These are phyloP conservation scores for Solenopsis fugax DNA, from an alignment of 1,140 invertebrate genomes.

Conservation along the genomic window DNA sequence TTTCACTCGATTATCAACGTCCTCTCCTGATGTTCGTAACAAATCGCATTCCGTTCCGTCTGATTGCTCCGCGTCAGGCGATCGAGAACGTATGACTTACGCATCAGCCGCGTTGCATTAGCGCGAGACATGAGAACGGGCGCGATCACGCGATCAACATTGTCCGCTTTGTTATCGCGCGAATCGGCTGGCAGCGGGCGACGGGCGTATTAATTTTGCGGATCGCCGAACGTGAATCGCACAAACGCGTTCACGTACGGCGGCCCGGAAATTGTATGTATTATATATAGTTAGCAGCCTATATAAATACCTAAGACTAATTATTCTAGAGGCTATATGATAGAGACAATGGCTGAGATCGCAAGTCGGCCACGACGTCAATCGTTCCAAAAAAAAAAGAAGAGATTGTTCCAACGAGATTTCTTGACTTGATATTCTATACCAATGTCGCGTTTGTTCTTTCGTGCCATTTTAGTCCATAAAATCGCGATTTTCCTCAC, in stretches of 20 bases:
- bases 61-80: constrained; percentile 31
- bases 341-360: constrained; percentile 56
- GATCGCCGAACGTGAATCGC: constrained; percentile 54
- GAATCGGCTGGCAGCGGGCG: constrained; percentile 66
- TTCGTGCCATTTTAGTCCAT: not conserved
- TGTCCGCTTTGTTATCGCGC: constrained; percentile 45
- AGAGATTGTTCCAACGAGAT: not conserved
- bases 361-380: constrained; percentile 49
- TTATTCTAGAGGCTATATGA: constrained; percentile 74
- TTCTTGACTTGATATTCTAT: not conserved
- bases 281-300: constrained; percentile 58
- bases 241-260: constrained; percentile 24
- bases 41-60: constrained; percentile 43
- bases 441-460: not conserved
- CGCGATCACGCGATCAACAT: constrained; percentile 22
- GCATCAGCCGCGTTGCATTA: constrained; percentile 10
- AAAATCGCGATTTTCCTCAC: not conserved
- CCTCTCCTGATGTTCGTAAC: not conserved
- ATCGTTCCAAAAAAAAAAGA: not conserved
- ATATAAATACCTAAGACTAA: constrained; percentile 72
- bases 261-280: constrained; percentile 33
- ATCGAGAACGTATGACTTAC: constrained; percentile 22
- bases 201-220: constrained; percentile 65
- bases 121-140: constrained; percentile 18
- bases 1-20: not conserved